A percentile compares a stretch with the other conserved stretches of the same genome.
Conservation (phyloP, 92 coral and sea anemone genomes). For the Heliopora coerulea region DNA sequence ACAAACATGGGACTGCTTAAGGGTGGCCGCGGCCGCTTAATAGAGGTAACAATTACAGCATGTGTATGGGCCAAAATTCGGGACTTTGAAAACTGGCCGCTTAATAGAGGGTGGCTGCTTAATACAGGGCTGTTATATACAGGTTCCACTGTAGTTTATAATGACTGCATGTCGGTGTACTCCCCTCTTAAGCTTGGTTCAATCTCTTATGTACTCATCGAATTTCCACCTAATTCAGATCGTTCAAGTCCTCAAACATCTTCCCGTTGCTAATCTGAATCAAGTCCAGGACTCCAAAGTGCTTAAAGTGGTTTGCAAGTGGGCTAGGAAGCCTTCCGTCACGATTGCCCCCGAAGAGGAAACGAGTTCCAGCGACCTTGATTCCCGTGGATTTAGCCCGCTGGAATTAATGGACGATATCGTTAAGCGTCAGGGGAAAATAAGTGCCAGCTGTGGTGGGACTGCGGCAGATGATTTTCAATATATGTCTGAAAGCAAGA, state of each 20-base stretch:
- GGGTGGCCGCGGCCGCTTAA: no score
- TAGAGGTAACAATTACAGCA: no score
- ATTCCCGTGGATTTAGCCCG: slow-evolving; percentile 38
- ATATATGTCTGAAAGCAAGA: background rate
- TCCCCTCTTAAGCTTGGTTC: no score
- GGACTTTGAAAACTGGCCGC: no score
- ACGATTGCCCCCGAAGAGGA: slow-evolving; percentile 57
- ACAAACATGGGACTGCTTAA: no score
- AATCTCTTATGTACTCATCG: background rate
- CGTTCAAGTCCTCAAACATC: slow-evolving; percentile 68
- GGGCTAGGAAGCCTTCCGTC: slow-evolving; percentile 65
- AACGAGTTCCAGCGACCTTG: slow-evolving; percentile 37
- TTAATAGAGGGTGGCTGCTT: no score
- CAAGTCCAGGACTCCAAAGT: slow-evolving; percentile 94
- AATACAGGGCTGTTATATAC: no score
- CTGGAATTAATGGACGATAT: slow-evolving; percentile 16
- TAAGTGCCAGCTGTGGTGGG: slow-evolving; percentile 18
- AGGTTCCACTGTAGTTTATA: no score
- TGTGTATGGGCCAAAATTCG: no score
- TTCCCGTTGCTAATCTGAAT: slow-evolving; percentile 84
- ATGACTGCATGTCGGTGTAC: no score
- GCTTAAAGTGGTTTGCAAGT: slow-evolving; percentile 75
- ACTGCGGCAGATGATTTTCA: background rate
- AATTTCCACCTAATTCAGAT: slow-evolving; percentile 53
- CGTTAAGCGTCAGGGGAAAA: background rate